Conservation (phyloP, 2,797 vertebrate genomes). For the Setipinna tenuifilis region DNA sequence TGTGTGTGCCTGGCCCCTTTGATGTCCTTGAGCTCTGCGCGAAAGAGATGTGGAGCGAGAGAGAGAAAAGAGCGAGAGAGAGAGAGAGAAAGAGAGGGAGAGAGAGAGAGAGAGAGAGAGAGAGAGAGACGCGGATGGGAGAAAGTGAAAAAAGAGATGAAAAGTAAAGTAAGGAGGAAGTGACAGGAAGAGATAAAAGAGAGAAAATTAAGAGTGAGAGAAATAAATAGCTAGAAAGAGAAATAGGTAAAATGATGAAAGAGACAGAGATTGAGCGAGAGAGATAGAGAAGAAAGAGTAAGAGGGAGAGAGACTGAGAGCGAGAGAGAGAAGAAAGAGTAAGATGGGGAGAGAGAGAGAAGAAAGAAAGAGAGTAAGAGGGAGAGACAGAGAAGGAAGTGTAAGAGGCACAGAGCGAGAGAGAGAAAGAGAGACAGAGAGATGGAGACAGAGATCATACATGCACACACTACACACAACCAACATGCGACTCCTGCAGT, state of each 20-base stretch:
- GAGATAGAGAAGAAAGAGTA: not conserved
- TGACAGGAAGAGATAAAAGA: not conserved
- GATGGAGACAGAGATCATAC: not conserved
- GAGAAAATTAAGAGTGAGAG: not conserved
- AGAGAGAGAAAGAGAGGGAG: not conserved
- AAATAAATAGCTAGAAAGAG: not conserved
- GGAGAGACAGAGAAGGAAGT: not conserved
- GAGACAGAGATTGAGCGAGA: not conserved
- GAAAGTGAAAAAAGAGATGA: not conserved
- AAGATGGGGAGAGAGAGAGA: too few species aligned
- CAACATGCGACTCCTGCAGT: slow-evolving; percentile 35
- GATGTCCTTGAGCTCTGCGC: slow-evolving; percentile 47
- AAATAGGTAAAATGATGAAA: not conserved
- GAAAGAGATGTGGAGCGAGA: not conserved
- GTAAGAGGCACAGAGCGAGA: too few species aligned
- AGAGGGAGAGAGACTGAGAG: not conserved
- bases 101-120: not conserved
- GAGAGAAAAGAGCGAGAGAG: not conserved
- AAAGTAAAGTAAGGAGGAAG: not conserved
- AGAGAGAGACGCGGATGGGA: slow-evolving; percentile 26
- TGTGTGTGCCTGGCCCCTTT: slow-evolving; percentile 43
- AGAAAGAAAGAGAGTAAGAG: too few species aligned
- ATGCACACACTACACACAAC: not conserved
- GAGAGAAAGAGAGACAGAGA: not conserved
- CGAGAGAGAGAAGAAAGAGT: not conserved